Base-by-base conservation (phyloP, 2,888 invertebrate species). In the Chaetogeoica ovagalla region DNA sequence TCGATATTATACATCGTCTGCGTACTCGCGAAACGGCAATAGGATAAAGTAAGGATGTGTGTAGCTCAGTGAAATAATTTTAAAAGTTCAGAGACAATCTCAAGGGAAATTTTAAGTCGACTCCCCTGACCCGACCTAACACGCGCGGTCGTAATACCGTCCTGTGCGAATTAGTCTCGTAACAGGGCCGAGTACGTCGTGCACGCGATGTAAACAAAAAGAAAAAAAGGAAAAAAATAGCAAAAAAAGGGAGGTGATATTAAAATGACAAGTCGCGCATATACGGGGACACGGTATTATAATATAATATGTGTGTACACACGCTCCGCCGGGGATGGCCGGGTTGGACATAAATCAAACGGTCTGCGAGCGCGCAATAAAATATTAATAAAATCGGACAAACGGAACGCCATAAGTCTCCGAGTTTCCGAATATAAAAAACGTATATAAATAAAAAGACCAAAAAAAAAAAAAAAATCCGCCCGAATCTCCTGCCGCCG, bases 341-440 rank as follows among this genome's bases (percentile, higher is more conserved):
- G 52, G 55, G 19, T 62, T 57, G 55, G 39, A 71, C 70, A 79
- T 79, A 79, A 79, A 79, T 79, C 77, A 77, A 77, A 77, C 21
- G 52, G 70, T 39, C 62, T 8, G 77, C 37, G 11, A 13, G 48
- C 15, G 48, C 15, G 70, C 70, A 79, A 79, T 79, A 79, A 70
- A 79, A 79, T 79, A 79, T 79, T 79, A 79, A 79, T 79, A 79
- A 79, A 70, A 79, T 55, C 77, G 77, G 70, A 79, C 77, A 71
- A n/a, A 70, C 60, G 77, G 52, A 79, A 39, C 55, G 77, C 77
- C 70, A 79, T 79, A 79, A 69, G 70, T 79, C 77, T 79, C 55
- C 70, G 23, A 23, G 13, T 30, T 30, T 0, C 55, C 55, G 60
- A 48, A 48, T 48, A 63, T 39, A 62, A 70, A n/a, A 75, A 75